Evolutionary conservation across 2,797 vertebrate genomes (phyloP), one percentile per base, ranked within the genome.

Genomic region (Acipenser ruthenus): DNA sequence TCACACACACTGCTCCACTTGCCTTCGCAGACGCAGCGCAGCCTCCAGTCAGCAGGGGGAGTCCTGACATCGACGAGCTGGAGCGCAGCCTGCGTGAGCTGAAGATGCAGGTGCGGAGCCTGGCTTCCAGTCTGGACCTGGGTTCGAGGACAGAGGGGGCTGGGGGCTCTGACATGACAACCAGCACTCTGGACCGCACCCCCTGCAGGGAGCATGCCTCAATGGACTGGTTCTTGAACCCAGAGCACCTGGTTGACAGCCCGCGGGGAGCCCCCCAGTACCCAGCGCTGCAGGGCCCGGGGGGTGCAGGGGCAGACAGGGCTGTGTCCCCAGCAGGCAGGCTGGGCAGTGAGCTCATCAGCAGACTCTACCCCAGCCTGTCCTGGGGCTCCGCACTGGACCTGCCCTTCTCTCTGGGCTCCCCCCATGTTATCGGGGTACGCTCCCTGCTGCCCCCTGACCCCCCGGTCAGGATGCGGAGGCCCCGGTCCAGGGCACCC

Each of bases 61-160:
- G 49, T 18, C 67, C 70, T 56, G 69, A 65, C 60, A 70, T 62
- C 7, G 72, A 76, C 10, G 68, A 75, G 65, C 59, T 72, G 48
- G 72, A 78, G 64, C 65, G 75, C 51, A 76, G 73, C 13, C 60
- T 76, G 53, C 65, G 68, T 51, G 73, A 73, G 10, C 63, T 78
- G 1, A 73, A 76, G 66, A 55, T 75, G 10, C 71, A 80, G 8
- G 69, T 71, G 59, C 67, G 75, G n/a, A 76, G 59, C 66, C 65
- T 77, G 63, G 69, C 74, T 58, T 73, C 74, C 5, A 70, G 71
- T 58, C 23, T 71, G 60, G 69, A 56, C 60, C 59, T 48, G 53
- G 72, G 56, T 52, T 66, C 55, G 47, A 53, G 11, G 7, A 9
- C 63, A n/a, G 63, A 68, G 53, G 51, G 51, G 12, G 8, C 12